phyloP scores from a whole-genome alignment of 1,140 invertebrate genomes.

The Papilio helenus region DNA sequence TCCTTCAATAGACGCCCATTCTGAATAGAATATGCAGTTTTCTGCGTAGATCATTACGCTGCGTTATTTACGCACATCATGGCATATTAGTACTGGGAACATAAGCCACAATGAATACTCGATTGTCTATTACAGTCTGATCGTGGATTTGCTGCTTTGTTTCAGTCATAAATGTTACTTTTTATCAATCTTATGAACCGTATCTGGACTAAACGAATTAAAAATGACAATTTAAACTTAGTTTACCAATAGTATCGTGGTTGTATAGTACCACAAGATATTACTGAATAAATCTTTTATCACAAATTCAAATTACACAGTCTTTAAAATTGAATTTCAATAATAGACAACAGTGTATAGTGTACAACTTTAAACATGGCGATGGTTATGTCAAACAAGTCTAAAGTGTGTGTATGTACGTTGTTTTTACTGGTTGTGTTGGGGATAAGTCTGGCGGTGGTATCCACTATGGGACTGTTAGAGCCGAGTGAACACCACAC shows the following conservation, averaged over 20 bases:
- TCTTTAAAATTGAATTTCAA: too few relatives aligned
- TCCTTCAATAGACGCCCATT: conserved; percentile 31
- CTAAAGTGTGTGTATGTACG: conserved; percentile 83
- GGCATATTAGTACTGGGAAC: background rate
- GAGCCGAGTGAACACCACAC: conserved; percentile 52
- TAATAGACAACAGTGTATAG: conserved; percentile 20
- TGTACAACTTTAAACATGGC: conserved; percentile 78
- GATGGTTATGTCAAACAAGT: conserved; percentile 84
- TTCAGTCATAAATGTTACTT: too few relatives aligned
- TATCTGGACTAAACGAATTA: too few relatives aligned
- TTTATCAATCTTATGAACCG: too few relatives aligned
- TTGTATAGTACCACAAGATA: background rate
- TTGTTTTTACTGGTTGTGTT: conserved; percentile 81
- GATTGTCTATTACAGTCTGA: background rate
- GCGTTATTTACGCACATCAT: background rate
- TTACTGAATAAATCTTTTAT: too few relatives aligned
- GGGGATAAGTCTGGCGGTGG: conserved; percentile 82
- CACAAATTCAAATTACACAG: too few relatives aligned
- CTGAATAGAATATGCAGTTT: conserved; percentile 36
- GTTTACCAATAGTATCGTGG: background rate
- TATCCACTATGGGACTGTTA: conserved; percentile 82
- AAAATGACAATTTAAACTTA: too few relatives aligned
- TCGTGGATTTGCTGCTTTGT: background rate
- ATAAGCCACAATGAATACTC: background rate
- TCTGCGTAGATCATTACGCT: conserved; percentile 7